Evolutionary conservation across 2,888 invertebrate species (phyloP), one percentile per base, ranked within the genome.

Genomic region (Eristalis tenax): DNA sequence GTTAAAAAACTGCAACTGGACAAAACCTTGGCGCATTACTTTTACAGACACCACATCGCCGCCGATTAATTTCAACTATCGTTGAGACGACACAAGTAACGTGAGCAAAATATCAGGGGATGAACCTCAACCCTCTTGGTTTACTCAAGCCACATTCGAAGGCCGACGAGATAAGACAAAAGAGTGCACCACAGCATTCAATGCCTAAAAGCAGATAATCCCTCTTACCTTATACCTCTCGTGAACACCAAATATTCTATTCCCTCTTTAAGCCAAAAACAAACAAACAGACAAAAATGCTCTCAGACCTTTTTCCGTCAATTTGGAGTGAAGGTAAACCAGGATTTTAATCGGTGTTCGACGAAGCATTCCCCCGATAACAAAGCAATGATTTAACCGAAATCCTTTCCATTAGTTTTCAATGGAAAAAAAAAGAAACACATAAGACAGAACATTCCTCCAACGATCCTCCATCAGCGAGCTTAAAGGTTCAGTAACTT

Each of bases 351-450:
- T 28, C 26, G 26, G 13, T 59, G 23, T 23, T 28, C 26, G 59
- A 23, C 4, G 59, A 59, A 15, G 26, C 59, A 59, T 59, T 59
- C 13, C 26, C 1, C 59, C 59, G 73, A 80, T 61, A n/a, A 40
- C 57, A 26, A 50, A n/a, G 32, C 26, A 26, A 28, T 23, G 18
- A 40, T 40, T 65, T 65, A 26, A 50, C 43, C 11, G 15, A 28
- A 28, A 68, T 28, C 23, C 50, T 18, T 50, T 68, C 50, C 28
- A 50, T 28, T 69, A 69, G 18, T 57, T 57, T 57, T 13, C 26
- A 50, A 38, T 57, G 4, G 35, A 56, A 57, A 32, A 10, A 18
- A 57, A 32, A 10, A 35, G 0, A 18, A 50, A 6, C n/a, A 13
- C 1, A 15, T 18, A 50, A 6, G 4, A 28, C 2, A 28, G 28